These are phyloP conservation scores for Oreotragus oreotragus DNA, from an alignment of 2,113 vertebrate genomes.

Conservation along the genomic window DNA sequence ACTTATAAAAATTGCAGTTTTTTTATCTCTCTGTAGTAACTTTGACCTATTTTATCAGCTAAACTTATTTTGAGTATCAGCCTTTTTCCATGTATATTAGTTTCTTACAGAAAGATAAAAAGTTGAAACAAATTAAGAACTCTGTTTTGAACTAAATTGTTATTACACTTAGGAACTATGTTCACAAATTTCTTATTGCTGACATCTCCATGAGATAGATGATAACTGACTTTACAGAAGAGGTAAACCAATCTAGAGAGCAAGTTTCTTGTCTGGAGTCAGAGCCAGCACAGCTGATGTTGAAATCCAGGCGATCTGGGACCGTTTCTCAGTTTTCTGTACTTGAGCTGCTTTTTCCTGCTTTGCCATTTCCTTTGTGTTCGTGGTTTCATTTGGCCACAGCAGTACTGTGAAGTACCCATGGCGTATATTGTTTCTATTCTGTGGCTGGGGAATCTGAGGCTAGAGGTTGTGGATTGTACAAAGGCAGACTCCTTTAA, in stretches of 20 bases:
- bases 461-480: neutral
- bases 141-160: constrained; percentile 9
- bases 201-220: neutral
- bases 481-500: neutral
- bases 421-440: neutral
- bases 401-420: neutral
- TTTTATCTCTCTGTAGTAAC: neutral
- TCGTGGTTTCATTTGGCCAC: neutral
- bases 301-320: neutral
- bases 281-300: neutral
- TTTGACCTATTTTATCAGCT: neutral
- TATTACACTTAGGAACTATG: neutral
- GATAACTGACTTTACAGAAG: neutral
- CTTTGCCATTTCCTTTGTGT: neutral
- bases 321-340: neutral
- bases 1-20: neutral
- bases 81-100: neutral
- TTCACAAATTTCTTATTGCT: neutral
- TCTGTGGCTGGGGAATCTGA: neutral
- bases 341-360: neutral
- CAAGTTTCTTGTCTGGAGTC: neutral
- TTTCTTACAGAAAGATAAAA: neutral
- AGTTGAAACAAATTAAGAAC: neutral
- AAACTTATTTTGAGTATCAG: neutral
- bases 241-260: neutral